These are phyloP conservation scores for Apis cerana DNA, from an alignment of 1,140 invertebrate species.

Conservation along the genomic window DNA sequence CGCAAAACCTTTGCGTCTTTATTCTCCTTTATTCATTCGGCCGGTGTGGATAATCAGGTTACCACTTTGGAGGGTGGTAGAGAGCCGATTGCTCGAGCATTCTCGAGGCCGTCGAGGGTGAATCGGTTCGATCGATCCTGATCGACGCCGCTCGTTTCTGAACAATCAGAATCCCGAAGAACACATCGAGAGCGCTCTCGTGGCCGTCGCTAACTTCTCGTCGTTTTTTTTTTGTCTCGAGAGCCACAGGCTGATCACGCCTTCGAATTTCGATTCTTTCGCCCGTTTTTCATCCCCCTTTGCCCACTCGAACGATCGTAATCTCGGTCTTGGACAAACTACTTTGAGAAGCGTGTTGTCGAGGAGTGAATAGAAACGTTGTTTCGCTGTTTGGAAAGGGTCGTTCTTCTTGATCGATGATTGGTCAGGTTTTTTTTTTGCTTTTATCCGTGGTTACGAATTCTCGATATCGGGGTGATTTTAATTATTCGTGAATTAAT, in stretches of 20 bases:
- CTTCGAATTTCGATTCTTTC: conserved; percentile 35
- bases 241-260: conserved; percentile 69
- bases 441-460: too few species aligned
- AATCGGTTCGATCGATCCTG: conserved; percentile 48
- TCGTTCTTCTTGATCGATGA: too few species aligned
- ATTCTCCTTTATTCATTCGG: neutral
- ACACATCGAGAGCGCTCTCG: conserved; percentile 55
- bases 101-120: conserved; percentile 1
- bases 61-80: conserved; percentile 1
- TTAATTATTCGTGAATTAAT: too few species aligned
- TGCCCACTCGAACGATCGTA: neutral
- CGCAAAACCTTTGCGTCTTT: neutral
- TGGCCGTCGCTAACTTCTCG: conserved; percentile 39
- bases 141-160: conserved; percentile 37
- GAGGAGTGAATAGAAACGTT: neutral
- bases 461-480: too few species aligned
- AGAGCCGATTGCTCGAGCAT: conserved; percentile 9
- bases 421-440: too few species aligned
- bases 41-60: conserved; percentile 25
- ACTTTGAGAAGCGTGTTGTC: neutral
- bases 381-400: too few species aligned
- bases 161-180: conserved; percentile 36
- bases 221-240: conserved; percentile 58
- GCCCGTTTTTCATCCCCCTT: neutral
- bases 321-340: neutral